Evolutionary conservation across 2,888 invertebrate genomes (phyloP), one percentile per base, ranked within the genome.

Genomic region (Folsomia manolachei): DNA sequence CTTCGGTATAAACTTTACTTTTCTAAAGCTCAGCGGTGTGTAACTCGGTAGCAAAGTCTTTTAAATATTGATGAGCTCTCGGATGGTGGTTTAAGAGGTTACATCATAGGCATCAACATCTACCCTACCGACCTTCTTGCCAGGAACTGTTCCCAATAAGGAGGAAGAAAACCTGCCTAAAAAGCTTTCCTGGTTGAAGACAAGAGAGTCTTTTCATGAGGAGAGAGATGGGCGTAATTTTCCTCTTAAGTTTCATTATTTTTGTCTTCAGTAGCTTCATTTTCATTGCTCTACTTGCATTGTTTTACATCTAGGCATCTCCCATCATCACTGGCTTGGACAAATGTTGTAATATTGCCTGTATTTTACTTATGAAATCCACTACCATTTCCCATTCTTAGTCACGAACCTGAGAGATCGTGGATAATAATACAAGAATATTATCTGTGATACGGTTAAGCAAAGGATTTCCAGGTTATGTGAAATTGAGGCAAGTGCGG

Each of bases 151-250:
- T n/a, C n/a, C n/a, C n/a, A n/a, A n/a, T n/a, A n/a, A n/a, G n/a
- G n/a, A n/a, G n/a, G n/a, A n/a, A n/a, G 39, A 39, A 39, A 39
- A 39, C 39, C 4, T 39, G 7, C 4, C 39, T 39, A 39, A 39
- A 52, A 56, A 67, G 67, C 67, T 67, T 67, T 67, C n/a, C n/a
- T n/a, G n/a, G n/a, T n/a, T 26, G 67, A 53, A 23, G 67, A 56
- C 67, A 67, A 67, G 67, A 67, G n/a, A 26, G 60, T 53, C 67
- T 67, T 67, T 66, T 67, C 67, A 67, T 56, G 67, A 67, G 67
- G 24, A 2, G 53, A 26, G 21, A n/a, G 67, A 66, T 66, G 66
- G 66, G 66, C 66, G 66, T 66, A 66, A 66, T 66, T 66, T 66
- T 23, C n/a, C 26, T 56, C 60, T 67, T 52, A 56, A 67, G 56